Conservation (phyloP, 2,888 invertebrate species). For the Galerucella calmariensis region DNA sequence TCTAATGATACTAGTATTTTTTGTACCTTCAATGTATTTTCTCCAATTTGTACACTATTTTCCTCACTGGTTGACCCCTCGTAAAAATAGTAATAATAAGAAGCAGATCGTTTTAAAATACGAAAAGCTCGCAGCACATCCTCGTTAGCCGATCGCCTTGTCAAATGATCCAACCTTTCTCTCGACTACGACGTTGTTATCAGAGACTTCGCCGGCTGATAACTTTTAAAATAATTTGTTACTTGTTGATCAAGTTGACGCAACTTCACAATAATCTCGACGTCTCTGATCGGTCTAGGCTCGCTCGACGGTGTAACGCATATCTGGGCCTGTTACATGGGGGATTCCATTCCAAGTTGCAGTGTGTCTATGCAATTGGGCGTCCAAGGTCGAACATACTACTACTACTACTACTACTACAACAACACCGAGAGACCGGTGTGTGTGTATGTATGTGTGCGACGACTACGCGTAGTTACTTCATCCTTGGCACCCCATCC, state of each 20-base stretch:
- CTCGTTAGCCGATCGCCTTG: not conserved
- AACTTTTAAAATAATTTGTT: not conserved
- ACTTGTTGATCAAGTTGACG: constrained; percentile 5
- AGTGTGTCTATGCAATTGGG: constrained; percentile 29
- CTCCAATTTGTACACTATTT: no score
- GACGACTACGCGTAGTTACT: constrained; percentile 11
- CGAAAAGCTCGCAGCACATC: not conserved
- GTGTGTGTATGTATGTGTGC: constrained; percentile 6
- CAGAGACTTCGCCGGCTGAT: constrained; percentile 6
- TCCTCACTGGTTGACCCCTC: no score
- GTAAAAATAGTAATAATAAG: no score
- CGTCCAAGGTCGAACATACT: constrained; percentile 28
- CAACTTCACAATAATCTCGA: constrained; percentile 5
- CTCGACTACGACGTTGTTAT: not conserved
- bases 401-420: constrained; percentile 10
- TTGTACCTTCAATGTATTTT: no score
- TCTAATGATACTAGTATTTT: no score
- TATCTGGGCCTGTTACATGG: constrained; percentile 14
- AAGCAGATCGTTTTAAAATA: not conserved
- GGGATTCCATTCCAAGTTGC: constrained; percentile 23
- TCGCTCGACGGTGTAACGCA: not conserved
- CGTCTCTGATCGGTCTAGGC: constrained; percentile 11
- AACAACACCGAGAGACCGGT: not conserved
- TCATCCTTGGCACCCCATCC: constrained; percentile 29
- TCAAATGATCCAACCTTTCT: not conserved